These are phyloP conservation scores for Macquaria australasica DNA, from an alignment of 2,113 vertebrate species.

Conservation along the genomic window DNA sequence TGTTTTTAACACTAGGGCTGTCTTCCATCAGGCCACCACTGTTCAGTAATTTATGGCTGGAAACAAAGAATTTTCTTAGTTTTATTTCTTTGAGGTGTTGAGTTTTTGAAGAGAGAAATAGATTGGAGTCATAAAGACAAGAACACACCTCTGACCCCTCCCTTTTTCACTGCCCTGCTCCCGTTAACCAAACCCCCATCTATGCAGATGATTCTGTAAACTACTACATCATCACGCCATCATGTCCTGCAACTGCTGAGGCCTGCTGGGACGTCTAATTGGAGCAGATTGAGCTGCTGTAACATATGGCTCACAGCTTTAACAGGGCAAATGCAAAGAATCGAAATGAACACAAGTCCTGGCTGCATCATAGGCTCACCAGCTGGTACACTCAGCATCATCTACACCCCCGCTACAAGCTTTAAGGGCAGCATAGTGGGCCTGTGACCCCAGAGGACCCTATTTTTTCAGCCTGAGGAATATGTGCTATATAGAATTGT, in stretches of 20 bases:
- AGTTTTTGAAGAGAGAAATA: conserved; percentile 10
- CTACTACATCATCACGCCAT: conserved; percentile 5
- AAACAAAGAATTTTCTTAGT: neutral
- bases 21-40: neutral
- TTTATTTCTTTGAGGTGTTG: too few relatives aligned
- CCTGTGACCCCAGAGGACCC: neutral
- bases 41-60: neutral
- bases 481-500: neutral
- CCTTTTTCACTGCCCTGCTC: neutral
- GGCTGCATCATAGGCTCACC: conserved; percentile 11
- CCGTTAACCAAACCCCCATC: conserved; percentile 20
- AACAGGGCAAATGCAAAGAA: conserved; percentile 18
- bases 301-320: conserved; percentile 63
- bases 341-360: conserved; percentile 5
- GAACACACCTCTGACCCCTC: neutral
- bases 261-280: conserved; percentile 63
- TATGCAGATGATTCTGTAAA: conserved; percentile 17
- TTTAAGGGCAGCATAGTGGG: neutral
- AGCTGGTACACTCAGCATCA: conserved; percentile 19
- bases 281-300: conserved; percentile 50
- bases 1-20: neutral
- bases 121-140: conserved; percentile 8
- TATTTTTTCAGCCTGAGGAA: neutral
- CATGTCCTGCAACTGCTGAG: conserved; percentile 7
- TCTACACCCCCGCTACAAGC: neutral